phyloP scores from a whole-genome alignment of 2,797 vertebrate species.

The Discoglossus pictus region DNA sequence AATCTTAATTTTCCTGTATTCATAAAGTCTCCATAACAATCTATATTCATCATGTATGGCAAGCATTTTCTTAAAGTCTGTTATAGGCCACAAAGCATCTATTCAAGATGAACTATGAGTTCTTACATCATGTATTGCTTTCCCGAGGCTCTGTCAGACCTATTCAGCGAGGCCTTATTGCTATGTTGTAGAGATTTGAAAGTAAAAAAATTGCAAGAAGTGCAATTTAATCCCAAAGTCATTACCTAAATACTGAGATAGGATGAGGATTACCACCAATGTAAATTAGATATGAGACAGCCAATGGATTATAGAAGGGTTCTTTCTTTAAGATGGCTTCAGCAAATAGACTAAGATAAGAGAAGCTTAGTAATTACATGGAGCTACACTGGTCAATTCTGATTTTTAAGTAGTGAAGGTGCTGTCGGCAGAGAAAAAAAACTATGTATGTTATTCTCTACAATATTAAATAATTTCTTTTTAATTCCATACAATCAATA shows the following conservation, averaged over 20 bases:
- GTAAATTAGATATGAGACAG: constrained; percentile 82
- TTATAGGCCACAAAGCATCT: constrained; percentile 58
- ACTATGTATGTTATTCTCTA: constrained; percentile 68
- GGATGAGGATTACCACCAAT: constrained; percentile 75
- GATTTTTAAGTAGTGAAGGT: constrained; percentile 76
- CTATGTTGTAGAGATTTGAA: constrained; percentile 63
- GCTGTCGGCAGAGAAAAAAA: constrained; percentile 55
- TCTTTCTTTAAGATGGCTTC: constrained; percentile 76
- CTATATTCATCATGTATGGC: constrained; percentile 41
- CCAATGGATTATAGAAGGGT: constrained; percentile 73
- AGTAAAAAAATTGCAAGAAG: constrained; percentile 69
- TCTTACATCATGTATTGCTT: constrained; percentile 52
- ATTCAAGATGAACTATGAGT: constrained; percentile 54
- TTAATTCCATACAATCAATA: constrained; percentile 73
- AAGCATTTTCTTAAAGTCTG: constrained; percentile 55
- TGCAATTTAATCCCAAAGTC: constrained; percentile 74
- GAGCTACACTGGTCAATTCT: constrained; percentile 82
- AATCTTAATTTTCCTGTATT: constrained; percentile 57
- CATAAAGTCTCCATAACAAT: constrained; percentile 43
- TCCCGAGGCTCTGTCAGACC: constrained; percentile 58
- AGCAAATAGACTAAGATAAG: constrained; percentile 84
- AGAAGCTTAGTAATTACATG: constrained; percentile 87
- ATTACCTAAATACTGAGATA: constrained; percentile 77
- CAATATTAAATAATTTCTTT: constrained; percentile 70
- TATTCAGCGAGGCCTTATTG: constrained; percentile 58